Evolutionary conservation across 2,797 vertebrate species (phyloP), one percentile per base, ranked within the genome.

Genomic region (Catamblyrhynchus diadema): DNA sequence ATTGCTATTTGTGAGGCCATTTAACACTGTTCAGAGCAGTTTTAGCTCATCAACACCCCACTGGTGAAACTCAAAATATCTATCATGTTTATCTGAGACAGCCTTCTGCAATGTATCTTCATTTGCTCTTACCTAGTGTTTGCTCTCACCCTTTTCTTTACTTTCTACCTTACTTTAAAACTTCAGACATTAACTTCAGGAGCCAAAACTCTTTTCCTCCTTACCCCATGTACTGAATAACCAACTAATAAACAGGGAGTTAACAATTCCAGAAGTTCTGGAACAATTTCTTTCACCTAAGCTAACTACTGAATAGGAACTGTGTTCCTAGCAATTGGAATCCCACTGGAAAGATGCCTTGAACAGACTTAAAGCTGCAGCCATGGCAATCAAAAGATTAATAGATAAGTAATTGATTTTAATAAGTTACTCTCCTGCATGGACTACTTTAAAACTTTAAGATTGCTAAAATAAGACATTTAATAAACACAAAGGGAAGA

Each of bases 251-350:
- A 84, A 22, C 14, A 82, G 27, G 24, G 12, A 54, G 14, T 17
- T 48, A 24, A 80, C 7, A 39, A 44, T 32, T 96, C 27, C 51
- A 23, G 20, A 69, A 42, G 12, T 37, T n/a, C n/a, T n/a, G n/a
- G n/a, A n/a, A n/a, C n/a, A n/a, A 11, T 11, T 74, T 70, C 8
- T 18, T 86, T 81, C 44, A 22, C 28, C 33, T 77, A 47, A 79
- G 32, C 8, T 41, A 83, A 14, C 19, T 62, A 14, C 18, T 66
- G 15, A 80, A 28, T 9, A 57, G 53, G 20, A 83, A 12, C 25
- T 0, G 0, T 9, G 1, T 27, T 86, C 25, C 18, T 12, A 39
- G 35, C 14, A 61, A 24, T 5, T 35, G 4, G 11, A 64, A 53
- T 82, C 44, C 19, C 18, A 73, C 17, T 59, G 30, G 44, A 80